Evolutionary conservation across 1,140 invertebrate species (phyloP).

Genomic region (Parasteatoda tepidariorum): DNA sequence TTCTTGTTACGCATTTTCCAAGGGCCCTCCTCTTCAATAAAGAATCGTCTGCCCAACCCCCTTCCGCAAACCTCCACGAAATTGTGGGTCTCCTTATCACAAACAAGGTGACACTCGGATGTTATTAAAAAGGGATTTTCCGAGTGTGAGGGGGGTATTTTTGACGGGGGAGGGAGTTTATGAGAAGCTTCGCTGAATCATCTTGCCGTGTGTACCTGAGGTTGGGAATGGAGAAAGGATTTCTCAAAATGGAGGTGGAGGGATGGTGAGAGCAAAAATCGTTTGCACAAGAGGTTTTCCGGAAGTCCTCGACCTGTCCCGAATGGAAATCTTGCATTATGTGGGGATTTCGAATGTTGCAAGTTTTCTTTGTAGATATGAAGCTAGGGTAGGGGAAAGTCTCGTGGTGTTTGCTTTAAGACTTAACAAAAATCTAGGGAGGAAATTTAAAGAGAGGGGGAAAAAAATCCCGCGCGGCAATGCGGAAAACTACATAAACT

Average conservation of each 20-base stretch:
- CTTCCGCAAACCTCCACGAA: neutral
- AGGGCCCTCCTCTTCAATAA: neutral
- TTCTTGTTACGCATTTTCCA: neutral
- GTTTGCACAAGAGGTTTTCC: constrained; percentile 27
- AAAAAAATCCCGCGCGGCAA: no score
- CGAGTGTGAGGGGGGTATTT: constrained; percentile 8
- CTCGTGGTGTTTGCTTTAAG: neutral
- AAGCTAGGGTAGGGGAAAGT: neutral
- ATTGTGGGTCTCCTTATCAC: constrained; percentile 37
- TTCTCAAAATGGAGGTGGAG: neutral
- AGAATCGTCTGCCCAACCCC: neutral
- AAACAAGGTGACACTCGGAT: constrained; percentile 47
- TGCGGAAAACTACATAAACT: no score
- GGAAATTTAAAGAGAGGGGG: neutral
- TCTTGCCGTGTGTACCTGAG: constrained; percentile 8
- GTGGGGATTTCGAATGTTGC: constrained; percentile 1
- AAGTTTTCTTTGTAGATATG: neutral
- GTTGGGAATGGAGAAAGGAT: neutral
- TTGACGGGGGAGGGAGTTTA: neutral
- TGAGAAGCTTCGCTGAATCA: constrained; percentile 51
- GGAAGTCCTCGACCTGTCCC: neutral
- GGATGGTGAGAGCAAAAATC: neutral
- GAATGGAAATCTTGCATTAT: constrained; percentile 37
- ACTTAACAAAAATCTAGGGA: neutral
- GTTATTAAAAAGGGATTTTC: constrained; percentile 59